Evolutionary conservation across 2,113 vertebrate genomes (phyloP).

Genomic region (human): DNA sequence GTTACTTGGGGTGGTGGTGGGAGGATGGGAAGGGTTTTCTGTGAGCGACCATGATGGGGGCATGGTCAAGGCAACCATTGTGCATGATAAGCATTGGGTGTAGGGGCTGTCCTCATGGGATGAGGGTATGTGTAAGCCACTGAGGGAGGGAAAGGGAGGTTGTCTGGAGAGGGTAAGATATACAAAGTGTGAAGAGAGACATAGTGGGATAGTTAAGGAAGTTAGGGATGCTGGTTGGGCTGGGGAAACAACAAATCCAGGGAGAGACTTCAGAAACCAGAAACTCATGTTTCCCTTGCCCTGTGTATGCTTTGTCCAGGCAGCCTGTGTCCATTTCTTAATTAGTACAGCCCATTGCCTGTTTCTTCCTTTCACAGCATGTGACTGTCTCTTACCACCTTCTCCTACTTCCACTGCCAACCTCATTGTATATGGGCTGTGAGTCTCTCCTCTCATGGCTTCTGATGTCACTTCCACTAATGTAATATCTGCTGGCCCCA

Average conservation of each 20-base stretch:
- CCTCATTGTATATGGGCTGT: not conserved
- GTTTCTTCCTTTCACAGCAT: not conserved
- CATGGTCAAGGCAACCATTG: not conserved
- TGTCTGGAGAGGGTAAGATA: not conserved
- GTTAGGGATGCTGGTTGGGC: not conserved
- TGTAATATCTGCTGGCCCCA: not conserved
- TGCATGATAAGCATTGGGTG: constrained; percentile 12
- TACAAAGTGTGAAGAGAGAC: not conserved
- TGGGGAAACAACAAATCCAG: not conserved
- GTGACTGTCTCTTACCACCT: not conserved
- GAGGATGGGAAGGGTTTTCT: constrained; percentile 42
- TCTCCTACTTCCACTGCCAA: not conserved
- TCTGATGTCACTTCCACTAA: constrained; percentile 8
- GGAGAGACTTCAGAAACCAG: not conserved
- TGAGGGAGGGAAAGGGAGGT: not conserved
- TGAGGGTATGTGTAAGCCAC: not conserved
- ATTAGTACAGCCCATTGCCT: not conserved
- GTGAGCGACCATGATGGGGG: not conserved
- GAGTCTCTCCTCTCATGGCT: not conserved
- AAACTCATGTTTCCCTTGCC: not conserved
- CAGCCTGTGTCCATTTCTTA: not conserved
- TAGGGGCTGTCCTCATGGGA: not conserved
- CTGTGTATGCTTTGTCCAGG: not conserved
- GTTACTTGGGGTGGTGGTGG: not conserved
- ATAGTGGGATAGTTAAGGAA: not conserved